Percentiles rank a stretch among this genome's conserved stretches.
Evolutionary conservation across 2,113 vertebrate genomes (phyloP).

Genomic region (Rhadina sibilatrix): DNA sequence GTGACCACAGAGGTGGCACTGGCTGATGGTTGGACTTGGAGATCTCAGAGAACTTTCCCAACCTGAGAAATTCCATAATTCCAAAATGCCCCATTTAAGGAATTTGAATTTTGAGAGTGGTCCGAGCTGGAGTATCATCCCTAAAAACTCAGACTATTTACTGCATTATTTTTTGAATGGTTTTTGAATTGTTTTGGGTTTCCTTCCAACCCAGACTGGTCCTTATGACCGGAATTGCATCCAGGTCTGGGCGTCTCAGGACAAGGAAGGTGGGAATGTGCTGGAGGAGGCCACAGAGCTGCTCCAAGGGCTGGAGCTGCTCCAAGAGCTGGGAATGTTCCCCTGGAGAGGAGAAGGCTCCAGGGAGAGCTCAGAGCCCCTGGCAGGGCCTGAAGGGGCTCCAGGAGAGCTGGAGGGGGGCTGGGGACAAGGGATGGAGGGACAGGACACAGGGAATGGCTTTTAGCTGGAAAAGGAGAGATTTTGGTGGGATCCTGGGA

Average conservation of each 20-base stretch:
- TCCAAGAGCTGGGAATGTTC: background rate
- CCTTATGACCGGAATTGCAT: accelerated
- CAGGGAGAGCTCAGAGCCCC: background rate
- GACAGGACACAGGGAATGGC: too few relatives aligned
- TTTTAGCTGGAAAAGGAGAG: too few relatives aligned
- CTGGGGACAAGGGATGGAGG: too few relatives aligned
- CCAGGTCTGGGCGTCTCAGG: background rate
- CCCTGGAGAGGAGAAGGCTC: accelerated
- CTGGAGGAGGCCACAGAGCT: accelerated
- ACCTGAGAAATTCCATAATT: accelerated
- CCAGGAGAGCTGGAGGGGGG: too few relatives aligned
- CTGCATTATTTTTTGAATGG: background rate
- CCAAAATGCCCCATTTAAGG: background rate
- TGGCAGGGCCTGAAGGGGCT: background rate
- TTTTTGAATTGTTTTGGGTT: background rate
- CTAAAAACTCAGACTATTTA: accelerated
- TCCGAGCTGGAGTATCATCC: accelerated
- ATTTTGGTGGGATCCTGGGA: background rate
- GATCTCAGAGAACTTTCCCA: background rate
- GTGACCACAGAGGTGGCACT: background rate
- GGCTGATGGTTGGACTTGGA: background rate
- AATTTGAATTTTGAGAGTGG: background rate
- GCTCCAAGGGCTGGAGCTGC: background rate
- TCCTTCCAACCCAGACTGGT: background rate
- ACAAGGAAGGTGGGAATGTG: background rate